phyloP scores from a whole-genome alignment of 2,888 invertebrate genomes.

The Pseudococcus viburni region DNA sequence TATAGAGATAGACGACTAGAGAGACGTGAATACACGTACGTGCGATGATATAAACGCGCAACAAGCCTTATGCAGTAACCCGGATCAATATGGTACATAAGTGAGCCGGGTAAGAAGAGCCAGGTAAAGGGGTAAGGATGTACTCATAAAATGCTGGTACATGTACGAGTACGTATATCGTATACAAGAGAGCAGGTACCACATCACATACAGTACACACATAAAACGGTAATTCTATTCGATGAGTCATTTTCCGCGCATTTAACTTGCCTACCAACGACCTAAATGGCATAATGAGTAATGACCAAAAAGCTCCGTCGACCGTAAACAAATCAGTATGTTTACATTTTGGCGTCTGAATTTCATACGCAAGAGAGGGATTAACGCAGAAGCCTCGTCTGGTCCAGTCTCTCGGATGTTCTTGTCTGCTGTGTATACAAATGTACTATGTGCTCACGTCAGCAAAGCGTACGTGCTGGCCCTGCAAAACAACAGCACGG shows the following conservation, averaged over 20 bases:
- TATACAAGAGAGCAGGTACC: background rate
- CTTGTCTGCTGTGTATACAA: background rate
- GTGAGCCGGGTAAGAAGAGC: background rate
- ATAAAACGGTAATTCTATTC: conserved; percentile 18
- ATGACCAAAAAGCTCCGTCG: conserved; percentile 31
- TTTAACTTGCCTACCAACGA: conserved; percentile 12
- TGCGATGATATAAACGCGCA: background rate
- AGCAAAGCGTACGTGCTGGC: background rate
- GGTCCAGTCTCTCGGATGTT: background rate
- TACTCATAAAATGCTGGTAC: background rate
- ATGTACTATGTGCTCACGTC: background rate
- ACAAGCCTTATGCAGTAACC: conserved; percentile 22
- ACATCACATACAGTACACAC: background rate
- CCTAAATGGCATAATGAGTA: conserved; percentile 31
- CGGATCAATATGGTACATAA: background rate
- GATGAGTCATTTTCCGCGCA: conserved; percentile 31
- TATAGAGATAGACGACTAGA: background rate
- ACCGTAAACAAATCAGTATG: conserved; percentile 22
- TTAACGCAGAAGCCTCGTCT: background rate
- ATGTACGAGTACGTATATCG: background rate
- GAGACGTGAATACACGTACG: background rate
- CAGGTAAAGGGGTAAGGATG: background rate
- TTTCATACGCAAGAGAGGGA: conserved; percentile 17
- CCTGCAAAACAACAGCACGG: background rate
- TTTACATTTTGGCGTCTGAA: conserved; percentile 35